Conservation (phyloP, 2,888 invertebrate species). For the Bellardia pandia region DNA sequence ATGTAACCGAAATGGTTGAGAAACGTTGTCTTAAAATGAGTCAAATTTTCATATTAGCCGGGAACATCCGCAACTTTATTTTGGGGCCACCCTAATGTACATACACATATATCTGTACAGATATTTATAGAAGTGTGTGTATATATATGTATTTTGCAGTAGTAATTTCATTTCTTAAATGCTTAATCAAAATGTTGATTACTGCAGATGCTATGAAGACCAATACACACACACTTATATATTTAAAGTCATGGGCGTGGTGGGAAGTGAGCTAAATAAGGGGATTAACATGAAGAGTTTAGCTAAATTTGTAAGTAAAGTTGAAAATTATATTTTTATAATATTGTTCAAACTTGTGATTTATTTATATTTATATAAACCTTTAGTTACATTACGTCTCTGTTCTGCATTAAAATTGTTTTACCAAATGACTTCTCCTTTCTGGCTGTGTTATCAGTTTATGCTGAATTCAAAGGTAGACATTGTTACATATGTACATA, state of each 20-base stretch:
- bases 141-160: slow-evolving; percentile 44
- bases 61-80: too few relatives aligned
- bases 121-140: neutral
- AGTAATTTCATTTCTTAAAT: slow-evolving; percentile 54
- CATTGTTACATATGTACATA: slow-evolving; percentile 13
- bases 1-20: too few relatives aligned
- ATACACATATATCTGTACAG: neutral
- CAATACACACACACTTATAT: neutral
- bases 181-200: slow-evolving; percentile 70
- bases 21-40: too few relatives aligned
- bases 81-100: too few relatives aligned
- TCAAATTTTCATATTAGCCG: too few relatives aligned
- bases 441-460: slow-evolving; percentile 50
- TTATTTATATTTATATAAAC: too few relatives aligned
- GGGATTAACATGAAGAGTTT: neutral
- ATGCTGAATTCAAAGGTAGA: slow-evolving; percentile 67
- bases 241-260: neutral
- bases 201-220: slow-evolving; percentile 66
- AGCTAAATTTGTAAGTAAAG: neutral
- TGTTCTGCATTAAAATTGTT: slow-evolving; percentile 34
- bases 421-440: slow-evolving; percentile 29
- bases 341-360: too few relatives aligned
- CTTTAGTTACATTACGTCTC: slow-evolving; percentile 1
- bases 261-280: neutral
- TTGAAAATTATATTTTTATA: too few relatives aligned